Percentiles rank a stretch among this genome's conserved stretches.
These are phyloP conservation scores for Melipona bicolor DNA, from an alignment of 2,888 invertebrate genomes.

Conservation along the genomic window DNA sequence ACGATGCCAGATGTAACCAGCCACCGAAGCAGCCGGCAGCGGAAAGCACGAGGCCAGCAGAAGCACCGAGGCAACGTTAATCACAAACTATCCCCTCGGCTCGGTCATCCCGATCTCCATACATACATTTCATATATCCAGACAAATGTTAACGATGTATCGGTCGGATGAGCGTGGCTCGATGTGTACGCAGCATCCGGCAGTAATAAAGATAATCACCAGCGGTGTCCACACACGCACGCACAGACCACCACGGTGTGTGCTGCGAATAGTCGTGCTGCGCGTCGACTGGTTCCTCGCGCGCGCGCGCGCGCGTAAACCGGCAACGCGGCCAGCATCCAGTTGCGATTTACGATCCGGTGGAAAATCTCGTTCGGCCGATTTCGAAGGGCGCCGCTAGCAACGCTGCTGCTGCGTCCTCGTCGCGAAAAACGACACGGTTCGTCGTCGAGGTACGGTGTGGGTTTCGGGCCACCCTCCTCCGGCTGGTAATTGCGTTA, in stretches of 20 bases:
- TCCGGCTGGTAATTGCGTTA: slow-evolving; percentile 67
- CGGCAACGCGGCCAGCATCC: slow-evolving; percentile 2
- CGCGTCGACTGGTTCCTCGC: not conserved
- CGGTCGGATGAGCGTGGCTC: slow-evolving; percentile 33
- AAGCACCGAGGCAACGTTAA: slow-evolving; percentile 35
- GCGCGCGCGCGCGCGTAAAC: slow-evolving; percentile 28
- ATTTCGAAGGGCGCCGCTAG: slow-evolving; percentile 32
- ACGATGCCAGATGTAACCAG: not conserved
- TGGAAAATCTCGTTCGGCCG: slow-evolving; percentile 73
- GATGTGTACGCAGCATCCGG: slow-evolving; percentile 27
- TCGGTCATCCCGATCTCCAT: slow-evolving; percentile 39
- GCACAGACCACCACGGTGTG: too few species aligned
- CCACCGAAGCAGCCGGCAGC: not conserved
- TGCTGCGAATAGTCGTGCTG: slow-evolving; percentile 24
- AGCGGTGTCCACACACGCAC: not conserved
- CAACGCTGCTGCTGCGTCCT: not conserved
- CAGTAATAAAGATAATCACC: slow-evolving; percentile 68
- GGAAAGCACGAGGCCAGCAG: slow-evolving; percentile 13
- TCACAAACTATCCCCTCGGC: slow-evolving; percentile 40
- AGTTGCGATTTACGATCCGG: slow-evolving; percentile 72
- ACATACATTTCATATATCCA: slow-evolving; percentile 53
- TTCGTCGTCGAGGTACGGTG: slow-evolving; percentile 44
- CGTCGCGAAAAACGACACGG: slow-evolving; percentile 71
- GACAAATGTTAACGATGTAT: slow-evolving; percentile 59
- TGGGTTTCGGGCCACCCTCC: not conserved